Evolutionary conservation across 1,140 invertebrate genomes (phyloP).

Genomic region (Drosophila guanche): DNA sequence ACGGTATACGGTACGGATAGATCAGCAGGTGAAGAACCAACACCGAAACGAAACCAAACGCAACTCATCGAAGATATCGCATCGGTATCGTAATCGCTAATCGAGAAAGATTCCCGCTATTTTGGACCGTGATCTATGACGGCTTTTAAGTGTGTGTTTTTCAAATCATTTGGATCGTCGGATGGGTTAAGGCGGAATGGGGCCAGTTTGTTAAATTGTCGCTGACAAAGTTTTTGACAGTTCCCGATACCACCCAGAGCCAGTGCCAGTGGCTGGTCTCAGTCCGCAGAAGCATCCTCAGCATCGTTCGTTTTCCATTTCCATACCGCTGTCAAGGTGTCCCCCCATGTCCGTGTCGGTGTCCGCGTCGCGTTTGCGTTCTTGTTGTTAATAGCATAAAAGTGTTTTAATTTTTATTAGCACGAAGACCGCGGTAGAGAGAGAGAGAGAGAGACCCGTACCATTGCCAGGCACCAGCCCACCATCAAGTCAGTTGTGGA

Average conservation of each 20-base stretch:
- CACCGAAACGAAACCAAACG: no score
- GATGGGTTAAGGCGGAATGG: no score
- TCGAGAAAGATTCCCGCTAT: slow-evolving; percentile 29
- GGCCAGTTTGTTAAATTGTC: slow-evolving; percentile 40
- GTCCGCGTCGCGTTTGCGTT: slow-evolving; percentile 57
- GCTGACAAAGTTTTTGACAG: slow-evolving; percentile 52
- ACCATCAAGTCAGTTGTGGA: slow-evolving; percentile 60
- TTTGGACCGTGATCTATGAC: slow-evolving; percentile 33
- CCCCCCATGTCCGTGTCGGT: background rate
- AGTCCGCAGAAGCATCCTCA: slow-evolving; percentile 28
- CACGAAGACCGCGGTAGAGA: slow-evolving; percentile 57
- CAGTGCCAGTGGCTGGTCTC: slow-evolving; percentile 3
- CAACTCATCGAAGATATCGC: slow-evolving; percentile 11
- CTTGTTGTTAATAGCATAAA: slow-evolving; percentile 76
- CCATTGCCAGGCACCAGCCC: background rate
- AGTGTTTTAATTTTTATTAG: slow-evolving; percentile 81
- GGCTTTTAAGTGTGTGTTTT: slow-evolving; percentile 43
- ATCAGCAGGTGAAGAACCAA: slow-evolving; percentile 1
- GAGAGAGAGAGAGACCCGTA: slow-evolving; percentile 6
- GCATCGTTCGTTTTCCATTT: slow-evolving; percentile 27
- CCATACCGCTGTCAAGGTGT: slow-evolving; percentile 52
- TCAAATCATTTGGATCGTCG: slow-evolving; percentile 26
- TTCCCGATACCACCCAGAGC: slow-evolving; percentile 17
- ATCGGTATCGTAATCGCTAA: background rate
- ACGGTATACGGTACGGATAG: slow-evolving; percentile 56